Evolutionary conservation across 1,140 invertebrate genomes (phyloP), one percentile per base, ranked within the genome.

Genomic region (Drosophila teissieri): DNA sequence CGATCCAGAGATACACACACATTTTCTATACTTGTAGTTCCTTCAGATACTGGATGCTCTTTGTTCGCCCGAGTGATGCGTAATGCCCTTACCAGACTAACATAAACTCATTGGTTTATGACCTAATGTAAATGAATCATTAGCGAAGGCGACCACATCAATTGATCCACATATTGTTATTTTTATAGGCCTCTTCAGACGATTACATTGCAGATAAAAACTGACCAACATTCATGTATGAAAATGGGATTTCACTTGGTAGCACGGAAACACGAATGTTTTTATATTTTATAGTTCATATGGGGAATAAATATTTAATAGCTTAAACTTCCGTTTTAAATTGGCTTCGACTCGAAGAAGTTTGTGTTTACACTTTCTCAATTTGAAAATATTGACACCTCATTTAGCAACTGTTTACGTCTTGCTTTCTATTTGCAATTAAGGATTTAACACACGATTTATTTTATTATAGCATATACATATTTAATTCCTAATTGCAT

Each of bases 51-150:
- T 12, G 4, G 8, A 52, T 37, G 34, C 52, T 31, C 56, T 58
- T 58, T 58, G 56, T 58, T 54, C 10, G 6, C 52, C 10, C 51
- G 5, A 56, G 10, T 24, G 60, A 40, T 49, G 45, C 45, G 58
- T 67, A 67, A 64, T 68, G 49, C 49, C 17, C 27, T 52, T 37
- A 37, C 11, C 55, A 48, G 55, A 34, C 15, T 34, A 58, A 39
- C 22, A 62, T 40, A 63, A 62, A 63, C 22, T 61, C 40, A 14
- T 67, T 67, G 49, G 34, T n/a, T 46, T 61, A 67, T 62, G 34
- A 63, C 15, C 36, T 36, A 67, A 62, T 65, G 19, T 61, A 52
- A 68, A 36, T 67, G 58, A 67, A 51, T 67, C 64, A 67, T 49
- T 67, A 48, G 34, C 19, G 63, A 37, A n/a, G 22, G 44, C 15